These are phyloP conservation scores for Saguinus midas DNA, from an alignment of 2,113 vertebrate species.

Conservation along the genomic window DNA sequence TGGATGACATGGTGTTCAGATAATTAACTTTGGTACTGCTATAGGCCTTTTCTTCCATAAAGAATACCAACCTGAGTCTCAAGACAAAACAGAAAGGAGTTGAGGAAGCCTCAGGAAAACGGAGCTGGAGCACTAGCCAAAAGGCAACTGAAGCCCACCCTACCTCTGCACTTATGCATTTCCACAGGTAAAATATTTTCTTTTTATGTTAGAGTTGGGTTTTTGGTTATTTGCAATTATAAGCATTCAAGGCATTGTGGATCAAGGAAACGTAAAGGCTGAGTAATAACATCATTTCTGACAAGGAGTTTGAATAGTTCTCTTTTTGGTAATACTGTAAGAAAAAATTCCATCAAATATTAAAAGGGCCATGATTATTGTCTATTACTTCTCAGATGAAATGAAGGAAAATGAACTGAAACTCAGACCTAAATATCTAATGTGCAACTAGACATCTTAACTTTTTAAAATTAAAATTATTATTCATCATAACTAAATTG, in stretches of 20 bases:
- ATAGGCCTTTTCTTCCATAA: not conserved
- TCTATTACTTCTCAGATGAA: not conserved
- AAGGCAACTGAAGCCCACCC: not conserved
- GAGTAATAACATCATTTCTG: not conserved
- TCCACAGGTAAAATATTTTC: not conserved
- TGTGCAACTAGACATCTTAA: not conserved
- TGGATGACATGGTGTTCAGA: not conserved
- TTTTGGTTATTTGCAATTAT: not conserved
- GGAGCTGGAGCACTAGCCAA: not conserved
- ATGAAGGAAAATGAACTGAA: not conserved
- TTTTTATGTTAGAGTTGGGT: not conserved
- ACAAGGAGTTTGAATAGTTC: not conserved
- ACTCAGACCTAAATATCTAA: not conserved
- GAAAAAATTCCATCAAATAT: not conserved
- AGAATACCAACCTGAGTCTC: not conserved
- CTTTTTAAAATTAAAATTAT: not conserved
- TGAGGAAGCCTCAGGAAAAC: not conserved
- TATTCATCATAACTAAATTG: not conserved
- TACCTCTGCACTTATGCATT: not conserved
- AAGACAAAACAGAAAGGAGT: not conserved
- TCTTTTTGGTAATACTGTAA: not conserved
- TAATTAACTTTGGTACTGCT: not conserved
- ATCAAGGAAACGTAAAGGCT: not conserved
- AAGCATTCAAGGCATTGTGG: not conserved
- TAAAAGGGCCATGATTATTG: not conserved